Percentiles rank a stretch among this genome's conserved stretches.
These are phyloP conservation scores for Catocala sponsa DNA, from an alignment of 2,888 invertebrate genomes.

Conservation along the genomic window DNA sequence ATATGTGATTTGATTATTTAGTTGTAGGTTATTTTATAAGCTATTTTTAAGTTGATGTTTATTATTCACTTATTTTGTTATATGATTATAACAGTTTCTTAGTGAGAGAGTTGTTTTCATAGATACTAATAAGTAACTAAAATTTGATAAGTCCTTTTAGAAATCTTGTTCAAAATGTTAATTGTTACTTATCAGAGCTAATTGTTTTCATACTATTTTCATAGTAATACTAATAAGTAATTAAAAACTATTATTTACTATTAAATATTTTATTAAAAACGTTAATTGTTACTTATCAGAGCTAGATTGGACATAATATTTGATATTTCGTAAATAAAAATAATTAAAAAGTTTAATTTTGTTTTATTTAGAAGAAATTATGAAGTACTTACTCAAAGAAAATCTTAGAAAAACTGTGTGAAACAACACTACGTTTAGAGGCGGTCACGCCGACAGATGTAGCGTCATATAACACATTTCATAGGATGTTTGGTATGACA, in stretches of 20 bases:
- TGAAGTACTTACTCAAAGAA: conserved; percentile 9
- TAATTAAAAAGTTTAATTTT: conserved; percentile 9
- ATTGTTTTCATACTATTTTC: conserved; percentile 8
- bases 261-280: conserved; percentile 11
- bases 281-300: conserved; percentile 12
- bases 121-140: conserved; percentile 11
- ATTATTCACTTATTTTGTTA: conserved; percentile 9
- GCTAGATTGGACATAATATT: conserved; percentile 12
- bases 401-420: conserved; percentile 6
- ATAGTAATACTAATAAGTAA: conserved; percentile 12
- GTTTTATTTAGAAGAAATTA: conserved; percentile 8
- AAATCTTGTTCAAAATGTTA: conserved; percentile 11
- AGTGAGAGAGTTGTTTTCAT: conserved; percentile 12
- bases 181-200: conserved; percentile 8
- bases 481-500: no score
- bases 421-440: conserved; percentile 7
- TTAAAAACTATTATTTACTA: conserved; percentile 8
- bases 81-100: conserved; percentile 11
- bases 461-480: no score
- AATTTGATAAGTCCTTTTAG: conserved; percentile 10
- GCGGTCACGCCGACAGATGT: conserved; percentile 5
- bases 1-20: conserved; percentile 11
- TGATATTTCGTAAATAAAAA: conserved; percentile 7
- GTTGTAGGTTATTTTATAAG: conserved; percentile 12
- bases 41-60: conserved; percentile 11